phyloP scores from a whole-genome alignment of 2,113 vertebrate species.

The Zingel zingel region DNA sequence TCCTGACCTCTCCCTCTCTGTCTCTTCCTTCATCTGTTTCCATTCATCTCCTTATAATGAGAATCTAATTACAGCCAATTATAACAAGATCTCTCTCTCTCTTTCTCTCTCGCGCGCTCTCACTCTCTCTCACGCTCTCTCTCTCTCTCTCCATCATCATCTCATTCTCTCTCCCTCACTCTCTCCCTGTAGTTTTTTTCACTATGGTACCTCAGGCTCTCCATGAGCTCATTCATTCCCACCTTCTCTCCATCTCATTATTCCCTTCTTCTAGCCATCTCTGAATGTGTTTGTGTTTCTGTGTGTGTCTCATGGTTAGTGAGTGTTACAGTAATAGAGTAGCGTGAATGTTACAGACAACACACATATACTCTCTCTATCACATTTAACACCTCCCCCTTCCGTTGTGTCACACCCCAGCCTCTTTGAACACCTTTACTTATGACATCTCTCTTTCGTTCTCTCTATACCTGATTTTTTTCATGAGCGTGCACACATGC shows the following conservation, averaged over 20 bases:
- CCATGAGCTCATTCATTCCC: conserved; percentile 26
- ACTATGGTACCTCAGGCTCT: background rate
- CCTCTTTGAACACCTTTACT: conserved; percentile 50
- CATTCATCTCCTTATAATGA: conserved; percentile 77
- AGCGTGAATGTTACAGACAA: conserved; percentile 23
- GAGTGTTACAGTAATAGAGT: conserved; percentile 56
- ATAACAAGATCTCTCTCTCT: conserved; percentile 69
- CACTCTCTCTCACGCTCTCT: conserved; percentile 42
- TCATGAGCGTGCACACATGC: background rate
- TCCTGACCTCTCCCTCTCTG: conserved; percentile 69
- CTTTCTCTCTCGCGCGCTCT: conserved; percentile 24
- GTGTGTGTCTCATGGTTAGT: conserved; percentile 18
- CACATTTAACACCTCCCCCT: conserved; percentile 54
- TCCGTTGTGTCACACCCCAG: conserved; percentile 43
- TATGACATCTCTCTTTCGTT: conserved; percentile 37
- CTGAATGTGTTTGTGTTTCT: conserved; percentile 36
- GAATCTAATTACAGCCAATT: conserved; percentile 84
- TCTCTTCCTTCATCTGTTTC: conserved; percentile 69
- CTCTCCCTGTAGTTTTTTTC: conserved; percentile 42
- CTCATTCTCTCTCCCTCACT: conserved; percentile 6
- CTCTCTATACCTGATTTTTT: conserved; percentile 24
- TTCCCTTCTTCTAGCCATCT: conserved; percentile 46
- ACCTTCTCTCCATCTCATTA: conserved; percentile 59
- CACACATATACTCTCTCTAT: conserved; percentile 35
- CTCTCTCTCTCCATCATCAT: conserved; percentile 40